Evolutionary conservation across 2,797 vertebrate species (phyloP), one percentile per base, ranked within the genome.

Genomic region (Typhlichthys eigenmanni): DNA sequence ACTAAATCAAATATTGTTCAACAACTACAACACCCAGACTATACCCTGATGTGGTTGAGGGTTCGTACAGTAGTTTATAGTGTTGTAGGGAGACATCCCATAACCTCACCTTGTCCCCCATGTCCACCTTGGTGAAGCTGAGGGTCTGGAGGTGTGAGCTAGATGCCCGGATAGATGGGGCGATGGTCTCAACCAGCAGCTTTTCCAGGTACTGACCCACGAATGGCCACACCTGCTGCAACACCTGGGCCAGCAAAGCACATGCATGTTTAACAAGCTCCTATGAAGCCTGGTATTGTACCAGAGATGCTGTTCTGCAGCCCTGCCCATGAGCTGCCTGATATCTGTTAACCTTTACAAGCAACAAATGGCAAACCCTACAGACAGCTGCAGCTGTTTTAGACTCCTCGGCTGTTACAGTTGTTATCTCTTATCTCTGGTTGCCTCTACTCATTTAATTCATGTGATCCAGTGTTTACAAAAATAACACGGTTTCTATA

Each of bases 211-310:
- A 98, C 71, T 95, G 96, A 7, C 96, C 95, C 0, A 98, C 90
- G 61, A 95, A 98, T 0, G 96, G 96, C 96, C 96, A 98, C 50
- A 95, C 93, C 82, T 97, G 96, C 46, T 94, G 93, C 71, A 97
- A 83, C 43, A 98, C 91, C 96, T 98, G 74, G 11, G 9, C 0
- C 32, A 53, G 7, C 5, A 13, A 59, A 65, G 6, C 16, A 55
- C 68, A 13, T 0, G 48, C 7, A 47, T 13, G 48, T 9, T 52
- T 38, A 62, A 53, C 7, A 38, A 16, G 6, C 32, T 47, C 11
- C 9, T 34, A 0, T 58, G 47, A 29, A 64, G 43, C 14, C 5
- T 24, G 13, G 59, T 19, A 64, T 14, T 1, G n/a, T 4, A 38
- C 38, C 38, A 38, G 38, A 38, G 8, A 38, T 38, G 38, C 9